Evolutionary conservation across 2,113 vertebrate genomes (phyloP).

Genomic region (Hypocryptadius cinnamomeus): DNA sequence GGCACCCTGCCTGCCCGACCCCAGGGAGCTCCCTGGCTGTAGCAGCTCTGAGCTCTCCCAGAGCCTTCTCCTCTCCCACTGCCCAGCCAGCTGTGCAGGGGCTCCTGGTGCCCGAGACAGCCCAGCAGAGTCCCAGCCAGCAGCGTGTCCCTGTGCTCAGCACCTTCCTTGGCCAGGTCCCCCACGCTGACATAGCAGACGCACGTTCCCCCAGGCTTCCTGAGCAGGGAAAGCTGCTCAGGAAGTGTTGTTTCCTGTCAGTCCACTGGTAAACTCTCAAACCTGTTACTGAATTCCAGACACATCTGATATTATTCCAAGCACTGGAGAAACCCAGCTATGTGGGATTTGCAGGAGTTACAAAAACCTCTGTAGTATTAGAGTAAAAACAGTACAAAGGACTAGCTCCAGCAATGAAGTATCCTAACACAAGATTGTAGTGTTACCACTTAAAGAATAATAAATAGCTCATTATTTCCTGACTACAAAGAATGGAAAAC

Average conservation of each 20-base stretch:
- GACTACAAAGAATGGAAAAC: background rate
- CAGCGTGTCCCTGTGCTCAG: no score
- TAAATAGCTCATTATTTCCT: background rate
- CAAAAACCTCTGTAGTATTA: background rate
- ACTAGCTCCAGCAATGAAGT: background rate
- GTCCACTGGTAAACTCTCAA: background rate
- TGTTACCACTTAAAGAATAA: background rate
- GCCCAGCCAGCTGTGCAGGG: no score
- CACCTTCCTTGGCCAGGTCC: no score
- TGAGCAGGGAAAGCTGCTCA: background rate
- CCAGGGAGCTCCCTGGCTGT: background rate
- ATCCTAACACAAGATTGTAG: background rate
- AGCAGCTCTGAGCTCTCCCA: no score
- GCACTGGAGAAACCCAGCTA: background rate
- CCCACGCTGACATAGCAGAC: background rate
- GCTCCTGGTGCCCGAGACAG: no score
- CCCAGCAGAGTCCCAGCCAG: no score
- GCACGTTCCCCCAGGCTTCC: background rate
- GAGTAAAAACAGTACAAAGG: background rate
- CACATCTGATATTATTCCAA: background rate
- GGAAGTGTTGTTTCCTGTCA: background rate
- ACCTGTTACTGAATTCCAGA: background rate
- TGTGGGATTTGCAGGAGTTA: background rate
- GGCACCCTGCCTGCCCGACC: background rate
- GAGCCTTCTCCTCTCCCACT: no score